Conservation (phyloP, 2,113 vertebrate species). For the Laticauda colubrina region DNA sequence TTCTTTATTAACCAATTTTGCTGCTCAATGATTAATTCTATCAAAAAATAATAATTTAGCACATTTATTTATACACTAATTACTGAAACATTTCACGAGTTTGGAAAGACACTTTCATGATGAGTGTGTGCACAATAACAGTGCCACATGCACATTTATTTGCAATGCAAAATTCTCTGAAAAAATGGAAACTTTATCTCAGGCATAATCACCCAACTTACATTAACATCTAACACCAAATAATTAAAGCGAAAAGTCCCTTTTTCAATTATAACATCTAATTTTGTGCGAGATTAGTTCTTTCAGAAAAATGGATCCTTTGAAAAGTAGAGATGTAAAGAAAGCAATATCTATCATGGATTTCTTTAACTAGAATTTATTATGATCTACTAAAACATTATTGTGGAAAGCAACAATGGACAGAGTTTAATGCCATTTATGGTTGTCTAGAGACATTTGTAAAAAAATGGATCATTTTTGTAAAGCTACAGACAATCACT, state of each 20-base stretch:
- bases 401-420: neutral
- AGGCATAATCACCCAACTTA: neutral
- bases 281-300: neutral
- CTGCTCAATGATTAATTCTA: neutral
- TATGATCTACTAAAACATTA: neutral
- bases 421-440: neutral
- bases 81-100: neutral
- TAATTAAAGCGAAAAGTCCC: neutral
- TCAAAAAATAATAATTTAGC: neutral
- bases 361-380: neutral
- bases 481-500: neutral
- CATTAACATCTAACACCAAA: neutral
- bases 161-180: neutral
- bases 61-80: neutral
- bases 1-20: neutral
- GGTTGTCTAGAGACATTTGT: neutral
- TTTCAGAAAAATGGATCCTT: neutral
- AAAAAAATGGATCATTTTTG: neutral
- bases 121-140: neutral
- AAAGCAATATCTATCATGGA: neutral
- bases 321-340: neutral
- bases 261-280: neutral
- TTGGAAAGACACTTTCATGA: neutral
- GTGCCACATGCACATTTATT: neutral
- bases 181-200: neutral